Percentiles rank a stretch among this genome's conserved stretches.
Evolutionary conservation across 2,888 invertebrate genomes (phyloP).

Genomic region (Glyphotaelius pellucidus): DNA sequence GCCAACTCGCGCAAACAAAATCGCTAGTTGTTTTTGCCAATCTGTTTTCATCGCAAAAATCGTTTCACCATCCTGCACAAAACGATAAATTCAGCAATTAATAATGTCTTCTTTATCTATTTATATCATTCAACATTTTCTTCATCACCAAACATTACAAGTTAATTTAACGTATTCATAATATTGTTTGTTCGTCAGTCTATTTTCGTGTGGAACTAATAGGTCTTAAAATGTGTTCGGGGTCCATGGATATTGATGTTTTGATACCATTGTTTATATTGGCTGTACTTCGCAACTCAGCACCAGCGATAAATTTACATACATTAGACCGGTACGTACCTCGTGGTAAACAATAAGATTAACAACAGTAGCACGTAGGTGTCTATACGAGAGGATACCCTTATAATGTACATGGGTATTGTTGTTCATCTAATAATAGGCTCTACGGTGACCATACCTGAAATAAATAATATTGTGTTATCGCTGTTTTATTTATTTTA

Average conservation of each 20-base stretch:
- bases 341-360: neutral
- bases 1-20: neutral
- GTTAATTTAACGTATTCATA: neutral
- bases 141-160: neutral
- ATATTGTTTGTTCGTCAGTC: neutral
- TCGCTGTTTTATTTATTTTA: no score
- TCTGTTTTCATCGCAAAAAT: neutral
- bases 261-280: neutral
- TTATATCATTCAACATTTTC: neutral
- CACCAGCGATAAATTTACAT: neutral
- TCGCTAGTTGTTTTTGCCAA: neutral
- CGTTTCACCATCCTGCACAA: neutral
- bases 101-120: neutral
- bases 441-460: neutral
- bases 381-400: neutral
- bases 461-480: neutral
- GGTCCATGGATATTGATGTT: neutral
- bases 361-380: neutral
- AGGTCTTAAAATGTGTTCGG: neutral
- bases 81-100: neutral
- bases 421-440: neutral
- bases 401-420: neutral
- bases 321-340: neutral
- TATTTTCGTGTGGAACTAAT: neutral
- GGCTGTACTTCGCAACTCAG: neutral